Conservation (phyloP, 2,797 vertebrate species). For the Sebastes wilsoni region DNA sequence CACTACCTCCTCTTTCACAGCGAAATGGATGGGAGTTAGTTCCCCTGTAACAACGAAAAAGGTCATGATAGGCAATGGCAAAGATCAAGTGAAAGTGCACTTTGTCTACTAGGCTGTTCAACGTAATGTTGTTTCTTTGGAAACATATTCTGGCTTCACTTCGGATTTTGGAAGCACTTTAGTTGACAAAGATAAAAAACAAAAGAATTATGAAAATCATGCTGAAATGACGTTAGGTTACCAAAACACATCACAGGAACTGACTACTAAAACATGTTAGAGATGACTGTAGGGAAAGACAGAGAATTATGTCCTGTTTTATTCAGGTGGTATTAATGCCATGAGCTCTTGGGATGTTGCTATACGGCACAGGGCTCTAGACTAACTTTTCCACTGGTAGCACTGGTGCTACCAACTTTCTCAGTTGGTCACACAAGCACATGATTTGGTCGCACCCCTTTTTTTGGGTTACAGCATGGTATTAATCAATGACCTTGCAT, state of each 20-base stretch:
- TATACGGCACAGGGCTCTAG: not conserved
- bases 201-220: too few species aligned
- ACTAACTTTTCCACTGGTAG: too few species aligned
- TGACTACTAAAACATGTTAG: not conserved
- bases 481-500: too few species aligned
- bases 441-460: too few species aligned
- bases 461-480: too few species aligned
- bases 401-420: too few species aligned
- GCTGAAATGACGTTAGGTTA: not conserved
- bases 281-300: not conserved
- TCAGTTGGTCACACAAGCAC: too few species aligned
- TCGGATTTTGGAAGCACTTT: not conserved
- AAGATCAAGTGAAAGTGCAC: not conserved
- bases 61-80: not conserved
- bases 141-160: not conserved
- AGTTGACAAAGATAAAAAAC: not conserved
- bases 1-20: slow-evolving; percentile 30
- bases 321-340: not conserved
- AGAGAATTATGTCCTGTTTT: not conserved
- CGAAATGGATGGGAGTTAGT: slow-evolving; percentile 29
- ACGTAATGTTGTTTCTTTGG: not conserved
- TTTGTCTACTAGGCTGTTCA: not conserved
- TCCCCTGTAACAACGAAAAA: slow-evolving; percentile 41
- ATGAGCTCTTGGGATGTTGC: not conserved
- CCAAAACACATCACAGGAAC: not conserved